These are phyloP conservation scores for Austrofundulus limnaeus DNA, from an alignment of 2,113 vertebrate species.

Conservation along the genomic window DNA sequence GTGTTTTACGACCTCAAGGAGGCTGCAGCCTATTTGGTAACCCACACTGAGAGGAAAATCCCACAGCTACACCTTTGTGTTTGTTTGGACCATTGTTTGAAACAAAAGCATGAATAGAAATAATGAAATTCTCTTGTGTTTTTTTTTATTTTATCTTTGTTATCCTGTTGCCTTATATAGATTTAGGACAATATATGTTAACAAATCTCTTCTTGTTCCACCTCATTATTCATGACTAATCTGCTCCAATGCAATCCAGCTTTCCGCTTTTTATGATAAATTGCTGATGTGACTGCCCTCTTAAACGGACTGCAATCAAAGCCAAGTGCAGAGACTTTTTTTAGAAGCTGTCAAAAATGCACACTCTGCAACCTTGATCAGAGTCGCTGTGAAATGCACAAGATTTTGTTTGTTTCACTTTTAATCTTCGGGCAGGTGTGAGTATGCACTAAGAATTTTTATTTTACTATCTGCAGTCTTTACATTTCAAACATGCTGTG, in stretches of 20 bases:
- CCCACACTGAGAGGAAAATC: slow-evolving; percentile 35
- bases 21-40: slow-evolving; percentile 37
- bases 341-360: background rate
- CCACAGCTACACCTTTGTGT: background rate
- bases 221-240: slow-evolving; percentile 26
- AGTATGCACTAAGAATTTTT: too few species aligned
- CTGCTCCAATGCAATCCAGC: slow-evolving; percentile 25
- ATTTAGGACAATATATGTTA: too few species aligned
- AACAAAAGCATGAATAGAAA: too few species aligned
- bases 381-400: background rate
- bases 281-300: too few species aligned
- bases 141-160: too few species aligned
- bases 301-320: slow-evolving; percentile 10
- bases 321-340: background rate
- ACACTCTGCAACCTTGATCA: background rate
- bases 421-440: background rate
- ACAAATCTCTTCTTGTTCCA: too few species aligned
- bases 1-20: slow-evolving; percentile 40
- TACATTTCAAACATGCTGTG: too few species aligned
- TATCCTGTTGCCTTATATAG: too few species aligned
- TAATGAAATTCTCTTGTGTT: too few species aligned
- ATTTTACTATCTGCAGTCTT: too few species aligned
- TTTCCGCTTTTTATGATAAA: slow-evolving; percentile 17
- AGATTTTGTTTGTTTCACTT: background rate
- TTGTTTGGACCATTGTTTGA: background rate